These are phyloP conservation scores for Drosophila nr. perissopoda DNA, from an alignment of 2,888 invertebrate species.

Conservation along the genomic window DNA sequence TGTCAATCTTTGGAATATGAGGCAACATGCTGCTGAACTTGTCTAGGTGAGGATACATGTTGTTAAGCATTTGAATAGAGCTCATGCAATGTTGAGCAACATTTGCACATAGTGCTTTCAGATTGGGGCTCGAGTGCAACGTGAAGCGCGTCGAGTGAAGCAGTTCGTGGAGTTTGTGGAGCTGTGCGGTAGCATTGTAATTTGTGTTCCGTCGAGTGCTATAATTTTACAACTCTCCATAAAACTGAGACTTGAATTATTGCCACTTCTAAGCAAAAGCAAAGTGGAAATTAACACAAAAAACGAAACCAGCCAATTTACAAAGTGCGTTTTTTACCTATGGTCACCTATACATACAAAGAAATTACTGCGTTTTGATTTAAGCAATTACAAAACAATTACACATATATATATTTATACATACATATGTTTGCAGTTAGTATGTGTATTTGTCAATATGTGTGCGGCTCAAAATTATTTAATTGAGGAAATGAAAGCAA, in stretches of 20 bases:
- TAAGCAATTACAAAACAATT: slow-evolving; percentile 35
- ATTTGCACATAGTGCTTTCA: slow-evolving; percentile 41
- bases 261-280: slow-evolving; percentile 42
- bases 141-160: slow-evolving; percentile 44
- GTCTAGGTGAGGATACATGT: slow-evolving; percentile 19
- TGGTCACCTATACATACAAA: slow-evolving; percentile 1
- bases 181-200: slow-evolving; percentile 52
- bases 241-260: slow-evolving; percentile 44
- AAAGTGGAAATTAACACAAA: slow-evolving; percentile 48
- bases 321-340: slow-evolving; percentile 58
- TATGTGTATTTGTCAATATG: slow-evolving; percentile 20
- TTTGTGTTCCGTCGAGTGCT: slow-evolving; percentile 57
- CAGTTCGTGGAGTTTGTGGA: slow-evolving; percentile 59
- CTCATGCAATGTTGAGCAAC: slow-evolving; percentile 33
- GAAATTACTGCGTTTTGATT: slow-evolving; percentile 16
- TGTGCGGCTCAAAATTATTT: slow-evolving; percentile 36
- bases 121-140: slow-evolving; percentile 70
- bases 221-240: slow-evolving; percentile 49
- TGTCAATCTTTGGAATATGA: background rate
- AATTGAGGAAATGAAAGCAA: slow-evolving; percentile 69
- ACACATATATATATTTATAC: slow-evolving; percentile 9
- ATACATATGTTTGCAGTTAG: background rate
- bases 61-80: slow-evolving; percentile 13
- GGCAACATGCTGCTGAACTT: slow-evolving; percentile 11
- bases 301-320: slow-evolving; percentile 42